These are phyloP conservation scores for Globodera ellingtonae DNA, from an alignment of 1,140 invertebrate genomes.

Conservation along the genomic window DNA sequence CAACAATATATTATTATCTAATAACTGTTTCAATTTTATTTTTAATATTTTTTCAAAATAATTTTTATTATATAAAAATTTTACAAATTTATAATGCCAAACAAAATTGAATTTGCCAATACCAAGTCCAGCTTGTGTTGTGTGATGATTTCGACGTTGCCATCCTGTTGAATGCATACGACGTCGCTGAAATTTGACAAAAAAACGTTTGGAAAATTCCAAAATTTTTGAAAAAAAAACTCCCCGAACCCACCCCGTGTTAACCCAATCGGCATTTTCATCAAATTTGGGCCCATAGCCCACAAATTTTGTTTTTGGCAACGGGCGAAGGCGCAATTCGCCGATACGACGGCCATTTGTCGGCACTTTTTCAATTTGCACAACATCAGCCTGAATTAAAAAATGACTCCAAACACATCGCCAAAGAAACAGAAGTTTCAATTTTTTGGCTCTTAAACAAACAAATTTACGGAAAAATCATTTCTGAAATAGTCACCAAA, in stretches of 20 bases:
- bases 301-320: conserved; percentile 55
- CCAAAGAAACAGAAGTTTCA: not conserved
- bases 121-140: conserved; percentile 51
- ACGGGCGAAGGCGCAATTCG: conserved; percentile 50
- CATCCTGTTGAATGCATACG: conserved; percentile 46
- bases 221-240: conserved; percentile 10
- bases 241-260: conserved; percentile 48
- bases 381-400: conserved; percentile 41
- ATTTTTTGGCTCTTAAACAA: too few species aligned
- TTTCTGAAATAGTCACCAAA: not conserved
- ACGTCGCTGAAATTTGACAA: conserved; percentile 51
- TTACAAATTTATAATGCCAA: not conserved
- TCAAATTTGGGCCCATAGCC: conserved; percentile 59
- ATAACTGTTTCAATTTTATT: not conserved
- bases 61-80: not conserved
- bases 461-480: too few species aligned
- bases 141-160: conserved; percentile 62
- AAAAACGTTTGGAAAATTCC: conserved; percentile 6
- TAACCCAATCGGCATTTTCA: conserved; percentile 47
- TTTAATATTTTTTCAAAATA: not conserved
- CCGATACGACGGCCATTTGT: conserved; percentile 44
- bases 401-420: not conserved
- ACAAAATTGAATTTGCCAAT: not conserved
- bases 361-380: conserved; percentile 46
- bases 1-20: not conserved